Base-by-base conservation (phyloP, 2,888 invertebrate species). In the Cistogaster globosa region DNA sequence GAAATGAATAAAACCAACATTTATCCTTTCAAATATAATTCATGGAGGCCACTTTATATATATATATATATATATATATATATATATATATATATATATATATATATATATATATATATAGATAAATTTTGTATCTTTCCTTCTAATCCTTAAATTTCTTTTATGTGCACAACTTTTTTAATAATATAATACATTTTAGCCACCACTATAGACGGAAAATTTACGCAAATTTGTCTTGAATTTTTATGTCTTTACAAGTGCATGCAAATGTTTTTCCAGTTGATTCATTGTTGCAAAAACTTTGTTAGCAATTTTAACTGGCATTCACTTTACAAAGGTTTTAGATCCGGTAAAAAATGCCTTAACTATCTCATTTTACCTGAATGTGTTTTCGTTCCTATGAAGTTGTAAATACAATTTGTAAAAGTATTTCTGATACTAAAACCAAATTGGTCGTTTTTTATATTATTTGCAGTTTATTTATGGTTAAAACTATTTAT, bases 141-240 rank as follows among this genome's bases (percentile, higher is more conserved):
- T 18, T 53, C 7, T 42, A 2, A 12, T 38, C 18, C 4, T 4
- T 26, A 1, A 2, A 32, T 55, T 42, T 9, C 2, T 48, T 11
- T 20, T 53, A n/a, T 48, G 48, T 68, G 22, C 38, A 51, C 65
- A 77, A 63, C 62, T 69, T 75, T 81, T 18, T 53, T 20, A 7
- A 18, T 51, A 18, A 18, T 51, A 60, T 58, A 51, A 63, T 68
- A 45, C 22, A 48, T 75, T 69, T 76, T 63, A 62, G 69, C 42
- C 48, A 63, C 62, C 20, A 38, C 26, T 71, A 63, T 74, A 81
- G 77, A 53, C 78, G 76, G 74, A 63, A 65, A 82, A 69, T 78
- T 85, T 85, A 85, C 82, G 84, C 81, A 85, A 85, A 85, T 85
- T 85, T 78, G 81, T 82, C 81, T 78, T 71, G 63, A 77, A 74